Base-by-base conservation (phyloP, 2,888 invertebrate genomes). In the Brachypalpus laphriformis region DNA sequence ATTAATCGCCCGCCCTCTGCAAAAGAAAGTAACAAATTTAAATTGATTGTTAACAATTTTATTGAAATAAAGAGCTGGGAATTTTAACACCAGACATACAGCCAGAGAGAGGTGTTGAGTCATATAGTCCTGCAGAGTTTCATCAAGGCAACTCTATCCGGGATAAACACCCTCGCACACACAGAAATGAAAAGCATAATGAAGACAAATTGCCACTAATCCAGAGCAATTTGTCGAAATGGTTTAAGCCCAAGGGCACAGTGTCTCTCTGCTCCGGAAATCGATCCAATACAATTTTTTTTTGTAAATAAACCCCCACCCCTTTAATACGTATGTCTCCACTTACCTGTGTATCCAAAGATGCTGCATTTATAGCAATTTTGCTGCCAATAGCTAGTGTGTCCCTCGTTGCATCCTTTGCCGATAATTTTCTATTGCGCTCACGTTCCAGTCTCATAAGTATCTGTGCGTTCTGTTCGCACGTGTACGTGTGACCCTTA, bases 391-490 rank as follows among this genome's bases (percentile, higher is more conserved):
- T 37, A 25, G 59, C 49, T 18, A 57, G 31, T 40, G 81, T 59
- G 54, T 87, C 63, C 85, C 74, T 87, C 76, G 45, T 63, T 16
- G 47, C 45, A 37, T 86, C 78, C 40, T 80, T 85, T 8, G 45
- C 8, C 47, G 90, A 89, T 87, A 91, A 88, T 88, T 90, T 91
- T 63, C 91, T 89, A 89, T 90, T 89, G 37, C 91, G 91, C 74
- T 92, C 92, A 80, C 91, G 90, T 89, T 92, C 92, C 87, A 92
- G 88, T 88, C 92, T 90, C 89, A 92, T 90, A 87, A 92, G 89
- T 87, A 93, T 92, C 89, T 92, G 92, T 87, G 92, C 92, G 87
- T 92, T 92, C 87, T 93, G 93, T 87, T 93, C 93, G 89, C 93
- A 93, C 74, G 91, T 92, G 88, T 93, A 93, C 37, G 92, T 92